Evolutionary conservation across 2,888 invertebrate species (phyloP).

Genomic region (Meiosimyza platycephala): DNA sequence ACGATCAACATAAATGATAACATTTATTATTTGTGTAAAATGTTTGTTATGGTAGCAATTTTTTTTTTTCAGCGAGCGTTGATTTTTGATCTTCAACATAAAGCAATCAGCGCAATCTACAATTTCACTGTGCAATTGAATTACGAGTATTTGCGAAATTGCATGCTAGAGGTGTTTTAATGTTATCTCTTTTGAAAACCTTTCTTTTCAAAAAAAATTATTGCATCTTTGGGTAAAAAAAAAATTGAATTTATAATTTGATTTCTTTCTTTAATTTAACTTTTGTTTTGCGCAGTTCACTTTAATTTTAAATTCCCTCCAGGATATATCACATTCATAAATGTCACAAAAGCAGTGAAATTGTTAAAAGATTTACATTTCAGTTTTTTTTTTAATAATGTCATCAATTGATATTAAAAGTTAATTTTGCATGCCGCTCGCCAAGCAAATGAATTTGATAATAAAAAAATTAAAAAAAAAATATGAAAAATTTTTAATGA

Average conservation of each 20-base stretch:
- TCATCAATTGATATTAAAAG: constrained; percentile 1
- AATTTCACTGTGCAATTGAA: too few relatives aligned
- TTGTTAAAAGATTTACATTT: neutral
- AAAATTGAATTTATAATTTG: too few relatives aligned
- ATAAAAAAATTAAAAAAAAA: neutral
- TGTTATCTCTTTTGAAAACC: too few relatives aligned
- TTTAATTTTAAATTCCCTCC: constrained; percentile 1
- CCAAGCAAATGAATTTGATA: constrained; percentile 8
- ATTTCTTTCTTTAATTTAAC: too few relatives aligned
- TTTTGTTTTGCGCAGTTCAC: too few relatives aligned
- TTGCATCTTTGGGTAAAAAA: too few relatives aligned
- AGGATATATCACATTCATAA: constrained; percentile 5
- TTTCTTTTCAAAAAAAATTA: too few relatives aligned
- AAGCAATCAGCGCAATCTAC: neutral
- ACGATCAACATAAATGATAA: constrained; percentile 25
- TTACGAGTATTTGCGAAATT: constrained; percentile 14
- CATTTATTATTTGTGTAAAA: neutral
- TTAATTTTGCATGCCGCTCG: constrained; percentile 17
- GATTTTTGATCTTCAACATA: neutral
- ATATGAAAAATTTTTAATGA: constrained; percentile 10
- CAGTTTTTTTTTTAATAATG: too few relatives aligned
- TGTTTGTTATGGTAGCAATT: neutral
- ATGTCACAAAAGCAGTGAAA: neutral
- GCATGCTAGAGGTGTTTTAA: neutral
- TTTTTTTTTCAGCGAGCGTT: neutral